Conservation (phyloP, 2,888 invertebrate genomes). For the Erebia aethiops region DNA sequence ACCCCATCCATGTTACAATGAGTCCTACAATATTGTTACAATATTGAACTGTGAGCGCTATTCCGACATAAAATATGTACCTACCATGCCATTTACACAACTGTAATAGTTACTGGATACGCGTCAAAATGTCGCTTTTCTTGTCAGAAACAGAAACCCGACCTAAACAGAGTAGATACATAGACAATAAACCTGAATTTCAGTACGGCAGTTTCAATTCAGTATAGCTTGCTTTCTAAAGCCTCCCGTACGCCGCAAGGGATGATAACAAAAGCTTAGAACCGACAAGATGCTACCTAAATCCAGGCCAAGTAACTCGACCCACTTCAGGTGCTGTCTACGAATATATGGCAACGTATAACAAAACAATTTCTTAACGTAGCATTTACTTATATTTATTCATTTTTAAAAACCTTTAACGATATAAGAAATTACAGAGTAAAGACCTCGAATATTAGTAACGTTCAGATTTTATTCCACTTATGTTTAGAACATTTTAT, state of each 20-base stretch:
- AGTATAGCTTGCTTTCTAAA: slow-evolving; percentile 4
- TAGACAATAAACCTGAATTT: neutral
- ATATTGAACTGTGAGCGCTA: too few relatives aligned
- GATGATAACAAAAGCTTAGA: slow-evolving; percentile 20
- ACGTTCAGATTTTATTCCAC: neutral
- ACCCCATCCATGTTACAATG: too few relatives aligned
- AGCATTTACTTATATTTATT: neutral
- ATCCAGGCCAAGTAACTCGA: slow-evolving; percentile 27
- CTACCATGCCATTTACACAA: too few relatives aligned
- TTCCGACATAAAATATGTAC: too few relatives aligned
- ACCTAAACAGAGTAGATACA: neutral
- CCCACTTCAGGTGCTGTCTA: slow-evolving; percentile 23
- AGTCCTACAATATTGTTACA: too few relatives aligned
- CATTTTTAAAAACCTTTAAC: slow-evolving; percentile 1
- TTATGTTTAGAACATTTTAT: neutral
- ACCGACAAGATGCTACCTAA: slow-evolving; percentile 25
- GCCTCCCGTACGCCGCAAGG: slow-evolving; percentile 14
- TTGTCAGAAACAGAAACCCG: neutral
- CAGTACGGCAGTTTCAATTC: neutral
- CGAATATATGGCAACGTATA: slow-evolving; percentile 14
- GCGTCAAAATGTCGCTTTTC: too few relatives aligned
- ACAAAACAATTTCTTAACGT: slow-evolving; percentile 7
- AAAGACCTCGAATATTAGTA: neutral
- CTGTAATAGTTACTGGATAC: too few relatives aligned
- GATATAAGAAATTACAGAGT: neutral